Percentiles rank a stretch among this genome's conserved stretches.
Evolutionary conservation across 2,797 vertebrate species (phyloP).

Genomic region (Hephaestus fuliginosus): DNA sequence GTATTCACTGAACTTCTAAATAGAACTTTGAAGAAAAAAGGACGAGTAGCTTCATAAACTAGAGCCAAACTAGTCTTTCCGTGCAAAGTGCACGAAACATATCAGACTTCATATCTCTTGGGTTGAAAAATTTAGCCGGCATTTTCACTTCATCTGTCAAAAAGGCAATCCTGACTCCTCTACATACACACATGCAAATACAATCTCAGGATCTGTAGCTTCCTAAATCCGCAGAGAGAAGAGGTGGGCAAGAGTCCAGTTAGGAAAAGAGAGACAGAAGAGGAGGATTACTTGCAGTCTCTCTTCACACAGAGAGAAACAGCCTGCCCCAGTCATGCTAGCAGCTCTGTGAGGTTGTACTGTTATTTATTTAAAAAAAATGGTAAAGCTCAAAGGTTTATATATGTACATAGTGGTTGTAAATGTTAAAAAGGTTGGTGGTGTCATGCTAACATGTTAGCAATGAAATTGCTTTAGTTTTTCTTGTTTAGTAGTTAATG

Average conservation of each 20-base stretch:
- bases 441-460: not conserved
- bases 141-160: slow-evolving; percentile 57
- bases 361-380: not conserved
- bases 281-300: slow-evolving; percentile 36
- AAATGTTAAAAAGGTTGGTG: too few species aligned
- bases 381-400: too few species aligned
- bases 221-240: slow-evolving; percentile 25
- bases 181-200: not conserved
- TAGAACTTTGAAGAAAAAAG: slow-evolving; percentile 21
- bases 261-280: slow-evolving; percentile 19
- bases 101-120: slow-evolving; percentile 24
- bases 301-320: slow-evolving; percentile 21
- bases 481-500: not conserved
- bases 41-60: slow-evolving; percentile 30
- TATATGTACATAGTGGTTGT: too few species aligned
- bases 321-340: not conserved
- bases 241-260: slow-evolving; percentile 18
- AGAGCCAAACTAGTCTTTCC: slow-evolving; percentile 29
- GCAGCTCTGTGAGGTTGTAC: not conserved
- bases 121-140: slow-evolving; percentile 25
- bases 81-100: slow-evolving; percentile 28
- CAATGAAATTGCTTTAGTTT: not conserved
- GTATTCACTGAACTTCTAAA: slow-evolving; percentile 50
- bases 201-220: slow-evolving; percentile 20
- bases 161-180: slow-evolving; percentile 23